Base-by-base conservation (phyloP, 2,113 vertebrate genomes). In the Ailuropoda melanoleuca region DNA sequence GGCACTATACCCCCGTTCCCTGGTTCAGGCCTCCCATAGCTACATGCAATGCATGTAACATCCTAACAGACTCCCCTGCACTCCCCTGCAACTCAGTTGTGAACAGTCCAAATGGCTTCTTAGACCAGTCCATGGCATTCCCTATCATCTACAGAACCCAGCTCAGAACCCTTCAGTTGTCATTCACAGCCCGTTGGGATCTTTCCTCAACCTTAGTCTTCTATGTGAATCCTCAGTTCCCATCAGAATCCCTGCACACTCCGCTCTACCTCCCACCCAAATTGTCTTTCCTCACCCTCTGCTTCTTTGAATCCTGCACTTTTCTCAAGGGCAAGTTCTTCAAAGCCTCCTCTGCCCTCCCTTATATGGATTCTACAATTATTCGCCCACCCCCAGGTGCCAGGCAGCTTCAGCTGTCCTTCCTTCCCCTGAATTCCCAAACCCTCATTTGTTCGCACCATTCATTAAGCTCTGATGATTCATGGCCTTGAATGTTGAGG, bases 271-370 rank as follows among this genome's bases (percentile, higher is more conserved):
- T 26, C 34, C 83, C 50, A 58, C n/a, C 70, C 53, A 53, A 48
- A 53, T 15, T 62, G 50, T 84, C 70, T 21, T 90, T 85, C 60
- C 21, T n/a, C 21, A 70, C 29, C 11, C 29, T 50, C 50, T 68
- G 29, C 75, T 21, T 88, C 56, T 96, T 88, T 46, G 58, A 91
- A 75, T 60, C 68, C 21, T 87, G 60, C 17, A 39, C n/a, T 84
- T 89, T 56, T 92, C 24, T 89, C 68, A 84, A 88, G 31, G 68
- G 53, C 23, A 84, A 88, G 6, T 85, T 96, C 34, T 87, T 93
- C 55, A 82, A 64, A 70, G 75, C 58, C 18, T 77, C 24, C 43
- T 62, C 24, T 83, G 11, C 4, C 46, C 31, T 72, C 24, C 77
- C 31, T 48, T 66, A 43, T 58, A 55, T 37, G 29, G 17, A 78